Base-by-base conservation (phyloP, 2,888 invertebrate genomes). In the Ophonus ardosiacus region DNA sequence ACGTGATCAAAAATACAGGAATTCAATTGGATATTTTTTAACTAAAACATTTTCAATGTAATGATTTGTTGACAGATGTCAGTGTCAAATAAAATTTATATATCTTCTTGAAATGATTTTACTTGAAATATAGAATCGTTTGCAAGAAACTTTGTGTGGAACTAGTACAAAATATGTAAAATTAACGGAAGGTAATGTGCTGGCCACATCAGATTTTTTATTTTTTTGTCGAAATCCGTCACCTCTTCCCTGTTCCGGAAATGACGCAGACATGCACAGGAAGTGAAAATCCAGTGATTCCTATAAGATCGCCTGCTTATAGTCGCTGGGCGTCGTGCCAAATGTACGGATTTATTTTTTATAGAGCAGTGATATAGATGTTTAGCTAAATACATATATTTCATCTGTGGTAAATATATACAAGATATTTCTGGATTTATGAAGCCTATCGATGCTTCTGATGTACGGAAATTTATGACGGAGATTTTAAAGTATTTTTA, bases 311-410 rank as follows among this genome's bases (percentile, higher is more conserved):
- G 43, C 21, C 63, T 43, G 43, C 61, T 24, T 7, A n/a, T n/a
- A 15, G 76, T 21, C 40, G 17, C 40, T 81, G 61, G 81, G 81
- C 61, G 10, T 0, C n/a, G 1, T n/a, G 31, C 81, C 81, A 81
- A 81, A 8, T 18, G 6, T 38, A 17, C 43, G 18, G 81, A 63
- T 81, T 81, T 81, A 81, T 81, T 81, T 81, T 63, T 81, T 63
- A 63, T 43, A 51, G 43, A 81, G 61, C 43, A 15, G 79, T 81
- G 63, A 81, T 81, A 43, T 81, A 63, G 38, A 18, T 17, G 59
- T 81, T 81, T 81, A 65, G 78, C 56, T 57, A 78, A 78, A 57
- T 57, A 78, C 13, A 31, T 78, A 78, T 78, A 78, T 78, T 57
- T 78, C 57, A 78, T 78, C 31, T 21, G 78, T 51, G 13, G 56